Base-by-base conservation (phyloP, 64 coral and sea anemone genomes). In the Actinia equina region DNA sequence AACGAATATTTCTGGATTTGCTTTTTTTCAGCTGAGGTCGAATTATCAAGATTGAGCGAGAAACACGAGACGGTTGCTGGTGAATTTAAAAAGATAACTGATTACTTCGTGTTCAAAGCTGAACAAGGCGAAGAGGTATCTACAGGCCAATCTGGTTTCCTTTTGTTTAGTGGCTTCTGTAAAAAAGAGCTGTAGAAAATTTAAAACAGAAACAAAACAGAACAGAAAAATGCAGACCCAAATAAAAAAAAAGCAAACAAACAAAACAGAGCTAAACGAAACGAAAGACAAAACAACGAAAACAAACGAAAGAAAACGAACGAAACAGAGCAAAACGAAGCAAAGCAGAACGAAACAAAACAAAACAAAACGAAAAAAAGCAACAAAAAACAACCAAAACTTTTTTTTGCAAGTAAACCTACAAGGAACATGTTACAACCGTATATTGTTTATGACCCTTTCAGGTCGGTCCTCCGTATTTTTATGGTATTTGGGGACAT, bases 401-500 rank as follows among this genome's bases (percentile, higher is more conserved):
- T 37, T 37, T 37, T 37, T 37, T 37, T 37, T 37, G 30, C 30
- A 37, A 37, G 30, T 37, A 37, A 37, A 14, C 13, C 10, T 57
- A 14, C 7, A 16, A 57, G 2, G 55, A 57, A 16, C 15, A 57
- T 57, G n/a, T 23, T 23, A 37, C 41, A 74, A 74, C 25, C n/a
- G 44, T 60, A 52, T 60, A 52, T 4, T 12, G 69, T 13, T 74
- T 49, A 49, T 8, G 30, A 37, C 7, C 7, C 7, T 49, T 74
- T 74, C 69, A 94, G 92, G 88, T 86, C 44, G 93, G 83, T 3
- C 96, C 96, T 12, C 91, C 93, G 41, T 79, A 67, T 9, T 90
- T 98, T 7, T 98, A 89, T 71, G 96, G 96, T 59, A 94, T 94
- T 46, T 98, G 95, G 95, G 92, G 92, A 26, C 94, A 92, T 70